Percentiles rank a stretch among this genome's conserved stretches.
phyloP scores from a whole-genome alignment of 2,888 invertebrate genomes.

The Pristionchus exspectatus region DNA sequence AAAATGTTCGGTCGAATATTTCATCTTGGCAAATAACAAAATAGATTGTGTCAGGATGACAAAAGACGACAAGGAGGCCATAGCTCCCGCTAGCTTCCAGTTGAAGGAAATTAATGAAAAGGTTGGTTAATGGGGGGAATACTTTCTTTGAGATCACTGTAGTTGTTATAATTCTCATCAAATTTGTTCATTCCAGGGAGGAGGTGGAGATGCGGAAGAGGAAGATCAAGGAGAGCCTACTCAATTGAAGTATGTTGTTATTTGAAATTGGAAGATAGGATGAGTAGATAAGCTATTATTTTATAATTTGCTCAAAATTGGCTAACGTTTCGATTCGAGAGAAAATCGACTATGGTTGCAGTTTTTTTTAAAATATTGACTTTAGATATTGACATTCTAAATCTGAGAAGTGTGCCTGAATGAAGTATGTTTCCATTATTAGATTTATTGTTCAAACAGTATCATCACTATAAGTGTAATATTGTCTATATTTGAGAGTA shows the following conservation, averaged over 20 bases:
- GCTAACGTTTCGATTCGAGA: no score
- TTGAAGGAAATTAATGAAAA: conserved; percentile 58
- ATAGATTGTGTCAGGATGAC: background rate
- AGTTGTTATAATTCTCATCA: background rate
- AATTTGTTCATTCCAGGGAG: background rate
- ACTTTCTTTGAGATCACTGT: background rate
- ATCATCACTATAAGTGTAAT: background rate
- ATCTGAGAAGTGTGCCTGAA: no score
- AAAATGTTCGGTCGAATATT: background rate
- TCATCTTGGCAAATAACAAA: background rate
- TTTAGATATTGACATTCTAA: no score
- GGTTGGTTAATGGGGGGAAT: background rate
- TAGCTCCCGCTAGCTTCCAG: conserved; percentile 36
- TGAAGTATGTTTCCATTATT: no score
- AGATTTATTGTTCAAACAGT: no score
- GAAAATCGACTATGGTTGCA: no score
- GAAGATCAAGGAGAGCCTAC: background rate
- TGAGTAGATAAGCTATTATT: background rate
- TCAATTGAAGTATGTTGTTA: background rate
- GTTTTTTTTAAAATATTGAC: no score
- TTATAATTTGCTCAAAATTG: no score
- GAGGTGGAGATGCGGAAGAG: conserved; percentile 33
- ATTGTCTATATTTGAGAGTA: conserved; percentile 61
- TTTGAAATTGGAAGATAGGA: background rate
- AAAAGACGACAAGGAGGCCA: conserved; percentile 44